A percentile compares a stretch with the other conserved stretches of the same genome.
phyloP scores from a whole-genome alignment of 2,888 invertebrate genomes.

The Mycalesis mineus region DNA sequence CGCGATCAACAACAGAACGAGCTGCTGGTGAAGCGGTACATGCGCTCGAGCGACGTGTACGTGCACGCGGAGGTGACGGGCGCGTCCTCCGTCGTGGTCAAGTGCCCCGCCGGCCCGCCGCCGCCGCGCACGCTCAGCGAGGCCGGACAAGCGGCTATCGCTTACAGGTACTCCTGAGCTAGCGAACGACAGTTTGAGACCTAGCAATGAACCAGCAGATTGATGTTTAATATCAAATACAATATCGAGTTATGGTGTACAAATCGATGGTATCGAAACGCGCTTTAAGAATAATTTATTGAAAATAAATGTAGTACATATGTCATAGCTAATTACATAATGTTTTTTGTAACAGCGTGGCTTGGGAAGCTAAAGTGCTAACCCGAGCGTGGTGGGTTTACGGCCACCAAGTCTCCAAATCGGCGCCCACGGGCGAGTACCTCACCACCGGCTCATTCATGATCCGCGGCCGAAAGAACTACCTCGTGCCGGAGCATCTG shows the following conservation, averaged over 20 bases:
- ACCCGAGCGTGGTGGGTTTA: conserved; percentile 98
- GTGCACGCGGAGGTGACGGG: conserved; percentile 98
- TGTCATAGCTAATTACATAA: no score
- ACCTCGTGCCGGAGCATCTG: conserved; percentile 93
- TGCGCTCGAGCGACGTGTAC: conserved; percentile 91
- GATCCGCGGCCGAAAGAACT: conserved; percentile 98
- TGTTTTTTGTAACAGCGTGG: conserved; percentile 81
- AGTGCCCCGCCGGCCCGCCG: conserved; percentile 80
- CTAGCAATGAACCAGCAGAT: no score
- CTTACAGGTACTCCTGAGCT: conserved; percentile 84
- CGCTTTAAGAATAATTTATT: no score
- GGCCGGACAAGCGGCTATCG: conserved; percentile 97
- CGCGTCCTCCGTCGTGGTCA: conserved; percentile 93
- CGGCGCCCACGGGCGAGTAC: conserved; percentile 98
- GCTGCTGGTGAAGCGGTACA: conserved; percentile 95
- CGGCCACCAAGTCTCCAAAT: conserved; percentile 96
- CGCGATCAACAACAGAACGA: conserved; percentile 99
- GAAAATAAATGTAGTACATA: no score
- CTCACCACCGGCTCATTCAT: conserved; percentile 97
- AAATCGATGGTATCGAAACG: no score
- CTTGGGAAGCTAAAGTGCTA: conserved; percentile 98
- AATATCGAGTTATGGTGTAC: no score
- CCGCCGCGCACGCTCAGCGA: conserved; percentile 98
- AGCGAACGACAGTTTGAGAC: no score
- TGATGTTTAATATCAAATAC: no score